Base-by-base conservation (phyloP, 2,113 vertebrate species). In the Poeciliopsis occidentalis region DNA sequence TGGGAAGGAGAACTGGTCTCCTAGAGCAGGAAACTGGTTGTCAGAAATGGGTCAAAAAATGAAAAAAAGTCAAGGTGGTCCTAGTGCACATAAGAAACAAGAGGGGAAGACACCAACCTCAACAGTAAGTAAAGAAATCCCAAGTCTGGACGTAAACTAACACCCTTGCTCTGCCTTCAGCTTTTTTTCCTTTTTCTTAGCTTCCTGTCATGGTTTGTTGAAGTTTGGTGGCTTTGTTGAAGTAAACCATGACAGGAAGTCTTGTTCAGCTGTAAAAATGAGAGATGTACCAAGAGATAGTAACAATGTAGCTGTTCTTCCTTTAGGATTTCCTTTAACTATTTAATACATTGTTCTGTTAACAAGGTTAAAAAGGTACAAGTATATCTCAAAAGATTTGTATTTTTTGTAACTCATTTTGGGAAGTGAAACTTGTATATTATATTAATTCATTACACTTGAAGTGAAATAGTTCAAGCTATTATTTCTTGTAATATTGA, bases 1-100 rank as follows among this genome's bases (percentile, higher is more conserved):
- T 60, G 95, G 94, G 79, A 99, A 99, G 78, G 98, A 99, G 88
- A 99, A 99, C 60, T 93, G 81, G 82, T 95, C 94, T 29, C 96
- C 95, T 12, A 90, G 89, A 64, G 89, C 84, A 11, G 89, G 87
- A 60, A 96, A 97, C 84, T 99, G 98, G 97, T 85, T 99, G 68
- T 95, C 96, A 44, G 95, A 85, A 74, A 92, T 99, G 89, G 94
- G 96, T 67, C 95, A 95, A 85, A 97, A 92, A 91, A 93, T 92
- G 91, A 95, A 85, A 71, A 86, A 82, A 91, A 88, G 79, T 24
- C 85, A 78, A 24, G 85, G 73, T 63, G 89, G 90, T 65, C 74
- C 87, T 0, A 72, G 81, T 4, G 34, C 85, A 2, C 84, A 87
- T 8, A 96, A 93, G 81, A 94, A 87, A 85, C 95, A 90, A 22